These are phyloP conservation scores for Oikopleura albicans DNA, from an alignment of 23 tunicate genomes.

Conservation along the genomic window DNA sequence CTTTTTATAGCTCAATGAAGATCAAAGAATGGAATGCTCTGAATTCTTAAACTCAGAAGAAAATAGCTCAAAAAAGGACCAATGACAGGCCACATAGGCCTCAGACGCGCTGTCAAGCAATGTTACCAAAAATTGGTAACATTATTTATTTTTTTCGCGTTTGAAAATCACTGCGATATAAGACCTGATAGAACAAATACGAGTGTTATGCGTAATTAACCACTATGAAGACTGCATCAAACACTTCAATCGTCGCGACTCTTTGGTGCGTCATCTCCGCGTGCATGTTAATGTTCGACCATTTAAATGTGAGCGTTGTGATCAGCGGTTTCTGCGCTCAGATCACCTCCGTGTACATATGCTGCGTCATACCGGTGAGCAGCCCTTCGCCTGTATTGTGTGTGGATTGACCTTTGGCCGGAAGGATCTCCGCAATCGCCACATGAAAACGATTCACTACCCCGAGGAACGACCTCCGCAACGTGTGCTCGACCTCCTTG, in stretches of 20 bases:
- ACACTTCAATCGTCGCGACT: background rate
- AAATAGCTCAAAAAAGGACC: no score
- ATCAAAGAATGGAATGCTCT: no score
- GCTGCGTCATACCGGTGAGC: constrained; percentile 10
- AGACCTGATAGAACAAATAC: no score
- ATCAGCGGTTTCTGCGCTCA: background rate
- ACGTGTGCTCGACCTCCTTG: background rate
- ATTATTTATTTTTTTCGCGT: no score
- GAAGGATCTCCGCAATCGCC: background rate
- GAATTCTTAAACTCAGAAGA: no score
- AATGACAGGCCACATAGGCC: no score
- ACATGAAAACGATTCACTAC: constrained; percentile 8
- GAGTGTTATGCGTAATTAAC: no score
- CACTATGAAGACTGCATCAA: background rate
- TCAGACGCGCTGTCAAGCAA: no score
- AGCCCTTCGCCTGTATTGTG: constrained; percentile 5
- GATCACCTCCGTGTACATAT: constrained; percentile 4
- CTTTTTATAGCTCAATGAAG: no score
- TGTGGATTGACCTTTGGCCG: background rate
- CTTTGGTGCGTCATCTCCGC: background rate
- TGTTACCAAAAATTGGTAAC: no score
- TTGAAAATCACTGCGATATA: no score
- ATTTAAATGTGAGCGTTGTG: background rate
- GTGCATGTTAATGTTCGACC: background rate
- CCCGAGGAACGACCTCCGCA: background rate